A percentile compares a stretch with the other conserved stretches of the same genome.
phyloP scores from a whole-genome alignment of 2,797 vertebrate species.

The Holocentrus rufus region DNA sequence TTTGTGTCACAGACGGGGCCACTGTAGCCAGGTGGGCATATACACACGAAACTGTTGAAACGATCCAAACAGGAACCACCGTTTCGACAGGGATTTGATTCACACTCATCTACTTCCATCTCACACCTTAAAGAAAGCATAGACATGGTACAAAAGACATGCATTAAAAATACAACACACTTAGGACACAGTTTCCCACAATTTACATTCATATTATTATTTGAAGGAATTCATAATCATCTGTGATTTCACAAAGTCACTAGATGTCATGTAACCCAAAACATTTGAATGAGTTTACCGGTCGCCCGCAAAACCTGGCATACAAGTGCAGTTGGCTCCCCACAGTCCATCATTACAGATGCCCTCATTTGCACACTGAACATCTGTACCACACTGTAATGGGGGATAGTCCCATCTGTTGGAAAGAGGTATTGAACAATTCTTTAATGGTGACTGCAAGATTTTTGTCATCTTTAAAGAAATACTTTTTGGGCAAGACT shows the following conservation, averaged over 20 bases:
- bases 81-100: constrained; percentile 89
- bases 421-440: neutral
- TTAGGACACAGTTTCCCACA: neutral
- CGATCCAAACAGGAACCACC: constrained; percentile 90
- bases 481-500: neutral
- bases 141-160: neutral
- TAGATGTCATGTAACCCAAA: neutral
- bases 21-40: constrained; percentile 86
- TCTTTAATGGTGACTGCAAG: neutral
- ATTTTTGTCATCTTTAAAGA: neutral
- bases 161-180: neutral
- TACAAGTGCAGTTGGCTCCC: constrained; percentile 91
- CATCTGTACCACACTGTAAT: constrained; percentile 83
- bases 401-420: constrained; percentile 87
- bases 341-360: constrained; percentile 81
- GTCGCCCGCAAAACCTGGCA: constrained; percentile 84
- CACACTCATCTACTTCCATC: constrained; percentile 85
- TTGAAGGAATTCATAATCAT: neutral
- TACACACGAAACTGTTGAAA: constrained; percentile 85
- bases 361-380: constrained; percentile 84
- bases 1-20: constrained; percentile 88
- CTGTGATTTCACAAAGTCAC: neutral
- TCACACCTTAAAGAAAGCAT: constrained; percentile 84
- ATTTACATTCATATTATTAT: neutral
- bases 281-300: constrained; percentile 78